Conservation (phyloP, 2,888 invertebrate species). For the Beris morrisii region DNA sequence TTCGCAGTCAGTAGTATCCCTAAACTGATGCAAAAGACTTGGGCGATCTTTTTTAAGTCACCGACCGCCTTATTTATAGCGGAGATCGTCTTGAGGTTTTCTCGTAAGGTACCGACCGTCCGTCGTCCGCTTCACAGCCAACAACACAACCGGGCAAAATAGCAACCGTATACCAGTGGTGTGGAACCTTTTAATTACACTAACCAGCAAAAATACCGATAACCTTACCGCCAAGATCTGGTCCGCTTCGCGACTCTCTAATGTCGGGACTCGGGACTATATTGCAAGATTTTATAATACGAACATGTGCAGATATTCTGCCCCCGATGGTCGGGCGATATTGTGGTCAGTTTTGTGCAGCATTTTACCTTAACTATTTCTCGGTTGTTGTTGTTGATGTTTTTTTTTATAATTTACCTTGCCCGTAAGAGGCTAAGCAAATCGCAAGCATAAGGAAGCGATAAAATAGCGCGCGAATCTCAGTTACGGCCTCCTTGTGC, state of each 20-base stretch:
- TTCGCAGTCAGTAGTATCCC: constrained; percentile 27
- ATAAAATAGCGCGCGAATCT: constrained; percentile 31
- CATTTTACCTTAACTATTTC: too few species aligned
- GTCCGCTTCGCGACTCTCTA: not conserved
- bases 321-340: too few species aligned
- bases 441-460: constrained; percentile 34
- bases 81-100: constrained; percentile 22
- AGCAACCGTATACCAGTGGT: constrained; percentile 30
- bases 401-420: too few species aligned
- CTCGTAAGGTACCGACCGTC: constrained; percentile 17
- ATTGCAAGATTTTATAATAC: too few species aligned
- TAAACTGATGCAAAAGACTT: constrained; percentile 36
- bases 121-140: not conserved
- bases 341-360: too few species aligned
- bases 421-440: constrained; percentile 1
- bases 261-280: too few species aligned
- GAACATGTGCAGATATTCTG: too few species aligned
- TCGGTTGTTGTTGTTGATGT: too few species aligned
- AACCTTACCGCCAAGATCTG: constrained; percentile 32
- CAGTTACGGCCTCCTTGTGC: constrained; percentile 7
- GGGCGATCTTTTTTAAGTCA: constrained; percentile 38
- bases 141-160: constrained; percentile 1
- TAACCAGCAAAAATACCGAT: constrained; percentile 34
- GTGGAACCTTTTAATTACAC: constrained; percentile 39
- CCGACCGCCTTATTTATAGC: constrained; percentile 32